These are phyloP conservation scores for Lycophotia porphyrea DNA, from an alignment of 2,888 invertebrate species.

Conservation along the genomic window DNA sequence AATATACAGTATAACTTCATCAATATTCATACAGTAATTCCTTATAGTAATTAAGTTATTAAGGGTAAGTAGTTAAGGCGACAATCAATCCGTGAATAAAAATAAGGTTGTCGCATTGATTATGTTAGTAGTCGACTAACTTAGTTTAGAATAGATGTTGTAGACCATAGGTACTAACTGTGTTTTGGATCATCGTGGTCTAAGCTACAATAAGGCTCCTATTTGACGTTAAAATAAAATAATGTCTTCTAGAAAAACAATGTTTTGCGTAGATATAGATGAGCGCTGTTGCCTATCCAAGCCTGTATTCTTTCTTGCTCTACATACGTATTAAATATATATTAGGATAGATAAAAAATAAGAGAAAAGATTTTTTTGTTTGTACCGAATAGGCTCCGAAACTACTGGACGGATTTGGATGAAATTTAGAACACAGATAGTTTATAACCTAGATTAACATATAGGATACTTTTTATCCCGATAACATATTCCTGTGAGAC, in stretches of 20 bases:
- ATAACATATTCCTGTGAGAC: too few relatives aligned
- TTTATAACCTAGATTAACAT: too few relatives aligned
- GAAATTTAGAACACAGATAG: too few relatives aligned
- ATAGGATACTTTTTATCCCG: too few relatives aligned
- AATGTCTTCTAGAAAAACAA: background rate
- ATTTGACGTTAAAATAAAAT: background rate
- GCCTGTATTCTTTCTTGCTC: background rate
- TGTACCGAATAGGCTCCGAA: too few relatives aligned
- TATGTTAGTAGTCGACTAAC: background rate
- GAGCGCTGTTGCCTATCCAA: background rate
- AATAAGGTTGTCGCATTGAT: background rate
- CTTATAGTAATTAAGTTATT: slow-evolving; percentile 13
- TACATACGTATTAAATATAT: background rate
- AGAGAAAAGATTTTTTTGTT: too few relatives aligned
- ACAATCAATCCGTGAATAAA: background rate
- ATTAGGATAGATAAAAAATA: too few relatives aligned
- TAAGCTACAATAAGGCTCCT: background rate
- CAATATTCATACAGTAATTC: slow-evolving; percentile 1
- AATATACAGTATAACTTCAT: background rate
- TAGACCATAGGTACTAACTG: background rate
- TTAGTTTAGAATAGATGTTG: background rate
- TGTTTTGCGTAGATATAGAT: background rate
- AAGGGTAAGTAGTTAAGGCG: too few relatives aligned
- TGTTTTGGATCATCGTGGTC: background rate
- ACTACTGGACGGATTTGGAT: too few relatives aligned